Evolutionary conservation across 2,113 vertebrate species (phyloP), one percentile per base, ranked within the genome.

Genomic region (Symphodus melops): DNA sequence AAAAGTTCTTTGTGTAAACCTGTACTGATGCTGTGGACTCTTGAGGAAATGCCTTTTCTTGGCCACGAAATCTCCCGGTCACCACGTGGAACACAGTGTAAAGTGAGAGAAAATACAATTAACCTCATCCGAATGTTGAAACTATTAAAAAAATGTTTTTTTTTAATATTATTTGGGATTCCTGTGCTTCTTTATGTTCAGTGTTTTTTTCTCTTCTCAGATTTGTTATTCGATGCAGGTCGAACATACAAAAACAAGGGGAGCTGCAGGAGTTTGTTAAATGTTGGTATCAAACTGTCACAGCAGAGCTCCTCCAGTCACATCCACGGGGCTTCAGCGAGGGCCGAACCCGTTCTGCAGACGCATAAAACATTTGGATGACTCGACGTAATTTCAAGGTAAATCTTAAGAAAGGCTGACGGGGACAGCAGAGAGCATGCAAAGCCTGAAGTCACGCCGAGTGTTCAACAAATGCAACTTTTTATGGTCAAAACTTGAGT

Each of bases 81-180:
- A 83, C 85, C 55, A 72, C 68, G 79, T 77, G 85, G 76, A 91
- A 86, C 65, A 84, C 59, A 79, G 79, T 91, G 88, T 93, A 77
- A 76, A 80, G 70, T 72, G 81, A 85, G 54, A 82, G 86, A 46
- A 64, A 72, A 41, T 33, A 61, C 84, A 72, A 85, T 53, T 65
- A 68, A 85, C 75, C 61, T 92, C 86, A 89, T 92, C 68, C 85
- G 80, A 92, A 93, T 92, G 88, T 92, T 80, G 25, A 90, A 85
- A 87, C 86, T 85, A 93, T 90, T 92, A 92, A 94, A 93, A 85
- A 80, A n/a, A n/a, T n/a, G n/a, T n/a, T n/a, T n/a, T 72, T 64
- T 89, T 89, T 89, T 72, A 86, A 75, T 85, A 86, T 71, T 73
- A 89, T 62, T 54, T 16, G 11, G 41, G 52, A 56, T 73, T 68